Base-by-base conservation (phyloP, 2,888 invertebrate species). In the Pristionchus maxplancki region DNA sequence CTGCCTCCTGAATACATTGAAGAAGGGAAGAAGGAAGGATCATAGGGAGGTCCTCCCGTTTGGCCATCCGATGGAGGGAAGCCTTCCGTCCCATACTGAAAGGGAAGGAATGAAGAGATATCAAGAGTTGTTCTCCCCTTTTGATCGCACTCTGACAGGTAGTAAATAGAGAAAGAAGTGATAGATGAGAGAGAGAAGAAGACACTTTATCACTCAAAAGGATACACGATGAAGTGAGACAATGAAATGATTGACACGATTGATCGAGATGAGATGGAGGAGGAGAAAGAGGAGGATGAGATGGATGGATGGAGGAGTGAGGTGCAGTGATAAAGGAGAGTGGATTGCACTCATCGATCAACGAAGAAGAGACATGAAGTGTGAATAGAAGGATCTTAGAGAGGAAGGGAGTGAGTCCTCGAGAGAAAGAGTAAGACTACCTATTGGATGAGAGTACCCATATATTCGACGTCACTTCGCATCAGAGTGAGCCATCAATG, bases 31-130 rank as follows among this genome's bases (percentile, higher is more conserved):
- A 84, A 84, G 34, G 84, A 24, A 4, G 37, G 48, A 48, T 82
- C 48, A 28, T 82, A 50, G 0, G n/a, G 48, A 48, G 81, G 8
- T 11, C 48, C 81, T 5, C 31, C 28, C 15, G 81, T 20, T n/a
- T 78, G 44, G 0, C 48, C 81, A 24, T 28, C 48, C 37, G 28
- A 34, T 0, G 48, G 48, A 48, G 37, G 37, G 40, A 40, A 74
- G 37, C 74, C 74, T 15, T 74, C 74, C 64, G 64, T 31, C 74
- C 67, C 86, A 86, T 86, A 86, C 86, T 86, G 86, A 37, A 86
- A 86, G 3, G 1, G 44, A 44, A 53, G 53, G 58, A 5, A 74
- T 31, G 37, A 71, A 1, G 4, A 13, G 37, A 24, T 40, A 74
- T 37, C 74, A 40, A 31, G 74, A 74, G 37, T 40, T 40, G 20